Evolutionary conservation across 2,113 vertebrate species (phyloP), one percentile per base, ranked within the genome.

Genomic region (Esox niger): DNA sequence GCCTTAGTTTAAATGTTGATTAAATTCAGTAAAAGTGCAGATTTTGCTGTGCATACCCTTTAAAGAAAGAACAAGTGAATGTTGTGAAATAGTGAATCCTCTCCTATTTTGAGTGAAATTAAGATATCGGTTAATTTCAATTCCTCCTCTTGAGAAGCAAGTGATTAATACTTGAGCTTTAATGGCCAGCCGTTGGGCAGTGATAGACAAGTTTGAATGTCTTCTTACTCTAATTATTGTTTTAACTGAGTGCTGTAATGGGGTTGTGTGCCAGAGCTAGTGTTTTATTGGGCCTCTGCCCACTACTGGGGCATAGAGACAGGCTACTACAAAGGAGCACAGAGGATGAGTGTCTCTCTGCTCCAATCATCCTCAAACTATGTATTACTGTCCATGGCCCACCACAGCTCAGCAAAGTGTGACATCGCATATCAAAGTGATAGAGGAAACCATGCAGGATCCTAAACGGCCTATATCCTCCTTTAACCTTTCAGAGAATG

Each of bases 181-280:
- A 84, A 86, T 87, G 78, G 81, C 64, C 71, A 58, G 62, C 78
- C 79, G 77, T 60, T 73, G 64, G 77, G 75, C 78, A 69, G 71
- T 70, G 70, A 84, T 74, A 83, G 63, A 77, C 52, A 68, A 66
- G 62, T 35, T 78, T 74, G 66, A 85, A 77, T 79, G 66, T 85
- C 84, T 88, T 87, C 82, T 82, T 58, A 72, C 76, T 86, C 73
- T 87, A 87, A 88, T 86, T 84, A 90, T 87, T 87, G 86, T 73
- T 90, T 82, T 88, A 87, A 87, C 77, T 84, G 88, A 91, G 80
- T 78, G 82, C 79, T 79, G 71, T 85, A 89, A 90, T 88, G 84
- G 87, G 82, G 77, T 82, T 29, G 74, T 72, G 70, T 77, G 73
- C 69, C 68, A 64, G 56, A 49, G 63, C 49, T 23, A 32, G 46